phyloP scores from a whole-genome alignment of 1,140 invertebrate species.

The Scylla paramamosain region DNA sequence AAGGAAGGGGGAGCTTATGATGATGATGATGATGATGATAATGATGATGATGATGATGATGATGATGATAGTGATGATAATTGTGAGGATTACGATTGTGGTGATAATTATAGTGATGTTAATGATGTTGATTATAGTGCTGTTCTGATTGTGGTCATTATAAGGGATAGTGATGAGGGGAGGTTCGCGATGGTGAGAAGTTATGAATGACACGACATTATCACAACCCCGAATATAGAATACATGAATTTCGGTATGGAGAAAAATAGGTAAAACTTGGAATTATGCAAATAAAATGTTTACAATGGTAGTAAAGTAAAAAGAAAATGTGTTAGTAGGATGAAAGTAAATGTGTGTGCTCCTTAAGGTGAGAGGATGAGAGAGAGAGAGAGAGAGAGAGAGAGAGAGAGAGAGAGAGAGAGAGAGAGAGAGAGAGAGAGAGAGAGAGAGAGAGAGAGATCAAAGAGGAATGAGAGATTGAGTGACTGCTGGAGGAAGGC shows the following conservation, averaged over 20 bases:
- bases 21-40: neutral
- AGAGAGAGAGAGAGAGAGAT: slow-evolving; percentile 5
- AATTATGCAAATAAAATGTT: too few relatives aligned
- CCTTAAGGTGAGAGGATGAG: neutral
- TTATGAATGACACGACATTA: too few relatives aligned
- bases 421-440: slow-evolving; percentile 43
- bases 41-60: neutral
- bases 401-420: neutral
- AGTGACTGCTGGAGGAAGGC: neutral
- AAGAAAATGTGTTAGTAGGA: too few relatives aligned
- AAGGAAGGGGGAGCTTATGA: neutral
- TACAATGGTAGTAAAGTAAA: too few relatives aligned
- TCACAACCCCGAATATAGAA: too few relatives aligned
- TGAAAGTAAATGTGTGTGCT: too few relatives aligned
- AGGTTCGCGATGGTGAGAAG: too few relatives aligned
- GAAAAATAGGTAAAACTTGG: too few relatives aligned
- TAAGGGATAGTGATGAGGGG: too few relatives aligned
- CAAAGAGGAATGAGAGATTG: neutral
- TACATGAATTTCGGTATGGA: too few relatives aligned
- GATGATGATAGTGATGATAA: neutral
- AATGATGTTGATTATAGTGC: neutral
- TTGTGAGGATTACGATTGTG: neutral
- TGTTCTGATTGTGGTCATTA: too few relatives aligned
- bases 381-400: neutral
- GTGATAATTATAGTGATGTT: neutral